These are phyloP conservation scores for Napeogenes inachia DNA, from an alignment of 2,888 invertebrate species.

Conservation along the genomic window DNA sequence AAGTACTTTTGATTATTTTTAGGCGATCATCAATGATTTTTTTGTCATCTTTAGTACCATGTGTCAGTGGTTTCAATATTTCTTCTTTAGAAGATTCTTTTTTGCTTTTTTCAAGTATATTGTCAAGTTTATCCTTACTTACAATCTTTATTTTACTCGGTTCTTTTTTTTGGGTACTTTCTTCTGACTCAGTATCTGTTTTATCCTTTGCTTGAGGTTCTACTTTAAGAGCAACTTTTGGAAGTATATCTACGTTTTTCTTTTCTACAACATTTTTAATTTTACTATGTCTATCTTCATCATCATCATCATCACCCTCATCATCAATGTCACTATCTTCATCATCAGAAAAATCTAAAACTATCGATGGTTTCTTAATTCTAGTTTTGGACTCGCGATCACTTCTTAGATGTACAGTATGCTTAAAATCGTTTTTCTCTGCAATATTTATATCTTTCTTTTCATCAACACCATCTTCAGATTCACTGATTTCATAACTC, in stretches of 20 bases:
- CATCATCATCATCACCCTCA: constrained; percentile 22
- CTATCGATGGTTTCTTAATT: constrained; percentile 26
- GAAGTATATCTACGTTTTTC: constrained; percentile 33
- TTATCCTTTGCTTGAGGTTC: constrained; percentile 24
- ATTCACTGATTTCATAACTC: constrained; percentile 30
- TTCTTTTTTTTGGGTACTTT: constrained; percentile 30
- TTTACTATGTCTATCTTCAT: constrained; percentile 18
- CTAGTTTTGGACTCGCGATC: constrained; percentile 21
- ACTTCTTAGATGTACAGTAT: constrained; percentile 13
- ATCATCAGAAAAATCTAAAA: constrained; percentile 27
- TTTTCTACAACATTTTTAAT: constrained; percentile 27
- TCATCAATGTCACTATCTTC: constrained; percentile 27
- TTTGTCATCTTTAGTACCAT: constrained; percentile 22
- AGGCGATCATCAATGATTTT: constrained; percentile 8
- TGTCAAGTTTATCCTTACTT: constrained; percentile 9
- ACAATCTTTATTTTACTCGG: constrained; percentile 12
- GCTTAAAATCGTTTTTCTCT: constrained; percentile 17
- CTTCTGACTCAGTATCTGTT: constrained; percentile 22
- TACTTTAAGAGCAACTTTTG: constrained; percentile 33
- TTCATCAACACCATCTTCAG: constrained; percentile 45
- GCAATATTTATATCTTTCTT: constrained; percentile 38
- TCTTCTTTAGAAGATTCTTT: constrained; percentile 22
- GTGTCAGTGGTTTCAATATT: constrained; percentile 25
- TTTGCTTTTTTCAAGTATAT: constrained; percentile 22
- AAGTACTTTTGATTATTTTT: constrained; percentile 29